Evolutionary conservation across 1,140 invertebrate genomes (phyloP), one percentile per base, ranked within the genome.

Genomic region (Cotesia glomerata): DNA sequence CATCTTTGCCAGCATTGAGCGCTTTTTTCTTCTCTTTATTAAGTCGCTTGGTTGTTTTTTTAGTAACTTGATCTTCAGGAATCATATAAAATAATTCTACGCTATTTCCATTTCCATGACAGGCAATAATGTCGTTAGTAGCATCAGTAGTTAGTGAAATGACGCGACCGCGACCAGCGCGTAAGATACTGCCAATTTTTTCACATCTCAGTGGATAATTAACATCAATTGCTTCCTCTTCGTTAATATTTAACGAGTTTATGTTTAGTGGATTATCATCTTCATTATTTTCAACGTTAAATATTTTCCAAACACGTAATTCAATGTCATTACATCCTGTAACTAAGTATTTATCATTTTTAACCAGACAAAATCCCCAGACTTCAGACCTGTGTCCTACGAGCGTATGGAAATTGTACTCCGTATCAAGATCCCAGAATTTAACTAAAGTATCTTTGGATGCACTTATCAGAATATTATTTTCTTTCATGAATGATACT

Each of bases 401-500:
- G 16, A 99, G 87, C 7, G 98, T 99, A 84, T 95, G 95, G 79
- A 99, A 99, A 85, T 98, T 99, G 81, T 97, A 95, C 79, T 97
- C 93, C 26, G 94, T 98, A 74, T 95, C 92, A 67, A 99, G 86
- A 88, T 99, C 96, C 98, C 98, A 99, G 83, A 99, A 97, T 83
- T 99, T 99, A 0, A 99, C 90, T 84, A 95, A 95, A 13, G 94
- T 94, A 85, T 99, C 98, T 85, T 96, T 98, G 2, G 97, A 98
- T 65, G 93, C 91, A 75, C 96, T 95, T 8, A 99, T 89, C 13
- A 98, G 81, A 76, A 96, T 91, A 78, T 96, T 92, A 52, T 91
- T 88, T 36, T 90, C 86, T 34, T 91, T 90, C 80, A 98, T 90
- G 82, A 99, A 99, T 9, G 89, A 80, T 0, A 95, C 87, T 87